phyloP scores from a whole-genome alignment of 1,140 invertebrate genomes.

The Drosophila virilis region DNA sequence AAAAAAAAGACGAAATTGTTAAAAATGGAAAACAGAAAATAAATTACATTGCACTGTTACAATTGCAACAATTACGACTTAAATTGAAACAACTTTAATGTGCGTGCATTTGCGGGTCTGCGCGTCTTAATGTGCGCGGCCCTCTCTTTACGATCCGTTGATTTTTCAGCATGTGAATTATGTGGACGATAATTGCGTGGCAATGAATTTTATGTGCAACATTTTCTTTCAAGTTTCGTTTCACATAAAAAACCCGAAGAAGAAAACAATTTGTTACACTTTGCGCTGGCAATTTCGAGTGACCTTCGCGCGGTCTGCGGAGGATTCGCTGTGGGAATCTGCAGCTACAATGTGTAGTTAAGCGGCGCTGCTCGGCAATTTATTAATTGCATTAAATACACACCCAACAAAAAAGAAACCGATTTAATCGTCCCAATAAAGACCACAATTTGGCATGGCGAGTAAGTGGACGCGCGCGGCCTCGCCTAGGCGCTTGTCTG shows the following conservation, averaged over 20 bases:
- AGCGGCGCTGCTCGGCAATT: constrained; percentile 23
- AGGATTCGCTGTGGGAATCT: constrained; percentile 21
- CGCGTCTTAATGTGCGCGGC: constrained; percentile 50
- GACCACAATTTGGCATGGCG: constrained; percentile 40
- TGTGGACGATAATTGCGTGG: constrained; percentile 64
- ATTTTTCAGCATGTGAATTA: constrained; percentile 64
- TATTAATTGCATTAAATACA: constrained; percentile 61
- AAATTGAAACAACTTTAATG: constrained; percentile 68
- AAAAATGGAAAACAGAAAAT: constrained; percentile 51
- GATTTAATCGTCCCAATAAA: constrained; percentile 30
- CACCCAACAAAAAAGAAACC: constrained; percentile 38
- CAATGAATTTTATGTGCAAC: constrained; percentile 71
- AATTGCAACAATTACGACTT: constrained; percentile 46
- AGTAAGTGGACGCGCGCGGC: constrained; percentile 2
- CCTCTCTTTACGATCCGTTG: constrained; percentile 40
- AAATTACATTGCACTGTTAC: constrained; percentile 68
- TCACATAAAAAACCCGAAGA: constrained; percentile 19
- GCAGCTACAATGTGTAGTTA: background rate
- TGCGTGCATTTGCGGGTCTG: constrained; percentile 58
- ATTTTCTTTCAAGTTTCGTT: constrained; percentile 57
- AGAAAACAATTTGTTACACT: constrained; percentile 45
- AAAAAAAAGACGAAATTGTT: constrained; percentile 35
- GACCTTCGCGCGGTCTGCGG: constrained; percentile 34
- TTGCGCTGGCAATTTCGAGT: constrained; percentile 1
- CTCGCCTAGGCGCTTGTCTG: constrained; percentile 16